These are phyloP conservation scores for Salvelinus alpinus DNA, from an alignment of 2,113 vertebrate species.

Conservation along the genomic window DNA sequence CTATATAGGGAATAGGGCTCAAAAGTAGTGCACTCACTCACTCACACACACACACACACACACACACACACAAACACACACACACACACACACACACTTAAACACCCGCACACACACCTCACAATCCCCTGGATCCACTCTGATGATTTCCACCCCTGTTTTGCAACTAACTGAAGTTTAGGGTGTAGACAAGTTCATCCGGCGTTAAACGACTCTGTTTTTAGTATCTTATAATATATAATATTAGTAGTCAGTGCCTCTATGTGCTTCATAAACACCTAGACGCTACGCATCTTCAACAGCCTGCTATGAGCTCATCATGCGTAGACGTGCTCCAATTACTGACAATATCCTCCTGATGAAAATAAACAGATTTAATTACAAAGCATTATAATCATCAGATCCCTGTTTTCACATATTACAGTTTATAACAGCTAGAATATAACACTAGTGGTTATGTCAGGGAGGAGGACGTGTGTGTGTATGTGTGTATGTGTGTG, in stretches of 20 bases:
- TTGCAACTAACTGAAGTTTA: neutral
- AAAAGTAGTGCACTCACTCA: no score
- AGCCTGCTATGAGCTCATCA: slow-evolving; percentile 17
- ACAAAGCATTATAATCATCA: slow-evolving; percentile 26
- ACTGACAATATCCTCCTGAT: slow-evolving; percentile 23
- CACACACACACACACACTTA: no score
- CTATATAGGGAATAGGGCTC: no score
- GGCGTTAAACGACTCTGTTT: neutral
- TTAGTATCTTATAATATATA: neutral
- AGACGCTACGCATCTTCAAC: neutral
- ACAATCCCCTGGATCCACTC: neutral
- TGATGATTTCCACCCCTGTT: neutral
- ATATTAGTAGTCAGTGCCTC: neutral
- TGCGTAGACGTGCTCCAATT: slow-evolving; percentile 39
- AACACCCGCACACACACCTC: neutral
- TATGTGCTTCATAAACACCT: slow-evolving; percentile 1
- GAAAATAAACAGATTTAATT: slow-evolving; percentile 36
- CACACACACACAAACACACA: no score
- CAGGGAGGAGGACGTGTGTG: neutral
- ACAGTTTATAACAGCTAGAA: slow-evolving; percentile 8
- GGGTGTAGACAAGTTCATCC: neutral
- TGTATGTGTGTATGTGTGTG: no score
- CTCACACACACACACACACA: no score
- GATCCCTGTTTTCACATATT: slow-evolving; percentile 25
- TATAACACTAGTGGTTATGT: slow-evolving; percentile 1